Conservation (phyloP, 1,140 invertebrate species). For the Yoshiicerus persimilis region DNA sequence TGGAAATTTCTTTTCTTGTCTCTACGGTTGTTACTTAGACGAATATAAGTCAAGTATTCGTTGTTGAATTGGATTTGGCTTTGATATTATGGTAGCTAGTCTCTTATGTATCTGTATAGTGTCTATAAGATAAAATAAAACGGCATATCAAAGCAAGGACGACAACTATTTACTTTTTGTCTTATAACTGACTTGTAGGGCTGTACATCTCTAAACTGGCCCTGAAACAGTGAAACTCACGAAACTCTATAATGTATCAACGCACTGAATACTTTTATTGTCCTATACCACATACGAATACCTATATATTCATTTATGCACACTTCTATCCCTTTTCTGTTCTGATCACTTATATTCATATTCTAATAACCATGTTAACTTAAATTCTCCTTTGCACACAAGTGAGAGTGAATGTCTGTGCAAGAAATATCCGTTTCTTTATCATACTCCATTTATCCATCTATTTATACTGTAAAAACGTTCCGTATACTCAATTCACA, state of each 20-base stretch:
- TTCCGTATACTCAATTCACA: no score
- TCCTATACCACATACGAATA: no score
- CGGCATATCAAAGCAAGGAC: constrained; percentile 6
- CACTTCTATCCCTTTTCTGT: no score
- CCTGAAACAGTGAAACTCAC: neutral
- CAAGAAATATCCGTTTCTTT: neutral
- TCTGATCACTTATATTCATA: neutral
- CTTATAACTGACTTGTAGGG: neutral
- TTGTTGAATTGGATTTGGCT: neutral
- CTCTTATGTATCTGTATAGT: no score
- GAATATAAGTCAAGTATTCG: neutral
- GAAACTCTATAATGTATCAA: neutral
- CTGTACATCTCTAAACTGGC: neutral
- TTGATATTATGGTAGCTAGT: no score
- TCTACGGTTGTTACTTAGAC: neutral
- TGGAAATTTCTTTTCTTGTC: neutral
- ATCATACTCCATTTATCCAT: neutral
- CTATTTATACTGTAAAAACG: no score
- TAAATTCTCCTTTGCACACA: neutral
- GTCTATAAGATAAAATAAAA: neutral
- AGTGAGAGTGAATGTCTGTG: neutral
- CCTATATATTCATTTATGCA: no score
- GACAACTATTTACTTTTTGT: constrained; percentile 12
- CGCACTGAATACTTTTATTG: neutral
- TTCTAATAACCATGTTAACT: neutral